Evolutionary conservation across 2,113 vertebrate genomes (phyloP).

Genomic region (Acanthisitta chloris): DNA sequence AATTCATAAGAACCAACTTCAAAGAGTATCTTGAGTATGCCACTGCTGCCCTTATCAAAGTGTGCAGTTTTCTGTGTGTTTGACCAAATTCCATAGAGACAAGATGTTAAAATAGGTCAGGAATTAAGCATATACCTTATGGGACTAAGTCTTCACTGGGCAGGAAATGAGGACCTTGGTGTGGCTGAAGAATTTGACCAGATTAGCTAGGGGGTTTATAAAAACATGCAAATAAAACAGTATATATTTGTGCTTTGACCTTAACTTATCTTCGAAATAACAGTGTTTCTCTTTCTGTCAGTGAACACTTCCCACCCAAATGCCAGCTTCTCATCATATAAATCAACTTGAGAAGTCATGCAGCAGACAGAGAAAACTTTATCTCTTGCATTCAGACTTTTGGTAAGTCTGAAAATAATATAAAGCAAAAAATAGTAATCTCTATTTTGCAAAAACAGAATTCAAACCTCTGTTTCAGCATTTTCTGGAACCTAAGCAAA

Average conservation of each 20-base stretch:
- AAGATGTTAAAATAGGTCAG: not conserved
- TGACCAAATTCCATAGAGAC: not conserved
- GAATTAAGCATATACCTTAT: not conserved
- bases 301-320: not conserved
- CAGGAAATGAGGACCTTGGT: not conserved
- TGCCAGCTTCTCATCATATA: not conserved
- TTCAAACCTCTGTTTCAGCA: not conserved
- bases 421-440: not conserved
- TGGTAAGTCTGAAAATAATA: not conserved
- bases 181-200: not conserved
- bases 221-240: not conserved
- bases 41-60: not conserved
- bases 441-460: not conserved
- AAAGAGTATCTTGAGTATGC: not conserved
- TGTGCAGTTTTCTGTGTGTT: not conserved
- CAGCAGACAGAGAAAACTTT: not conserved
- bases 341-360: not conserved
- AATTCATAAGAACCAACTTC: not conserved
- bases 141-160: not conserved
- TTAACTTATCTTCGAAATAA: not conserved
- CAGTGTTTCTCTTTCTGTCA: not conserved
- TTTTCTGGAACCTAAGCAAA: not conserved
- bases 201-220: not conserved
- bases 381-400: not conserved
- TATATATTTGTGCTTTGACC: not conserved